phyloP scores from a whole-genome alignment of 2,113 vertebrate species.

The Copsychus sechellarum region DNA sequence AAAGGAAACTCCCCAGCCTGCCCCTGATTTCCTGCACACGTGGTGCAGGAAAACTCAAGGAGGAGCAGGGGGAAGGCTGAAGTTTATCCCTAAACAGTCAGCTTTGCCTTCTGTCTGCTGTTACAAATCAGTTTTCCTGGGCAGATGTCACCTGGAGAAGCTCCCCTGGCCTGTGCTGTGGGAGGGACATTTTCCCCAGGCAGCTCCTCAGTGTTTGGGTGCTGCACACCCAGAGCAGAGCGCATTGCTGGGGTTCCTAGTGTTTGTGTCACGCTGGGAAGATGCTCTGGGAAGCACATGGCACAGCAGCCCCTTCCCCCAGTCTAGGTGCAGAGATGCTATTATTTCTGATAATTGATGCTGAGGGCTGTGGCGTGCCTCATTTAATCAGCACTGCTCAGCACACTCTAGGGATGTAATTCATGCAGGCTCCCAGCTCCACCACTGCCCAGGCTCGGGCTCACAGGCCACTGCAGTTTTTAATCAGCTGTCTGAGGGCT shows the following conservation, averaged over 20 bases:
- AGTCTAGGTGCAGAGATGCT: conserved; percentile 31
- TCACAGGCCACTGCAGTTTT: background rate
- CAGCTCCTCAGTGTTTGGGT: background rate
- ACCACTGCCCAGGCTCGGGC: conserved; percentile 34
- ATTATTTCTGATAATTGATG: conserved; percentile 65
- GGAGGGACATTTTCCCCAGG: background rate
- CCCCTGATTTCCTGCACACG: accelerated
- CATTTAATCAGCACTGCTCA: conserved; percentile 32
- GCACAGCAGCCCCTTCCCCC: conserved; percentile 19
- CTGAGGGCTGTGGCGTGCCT: conserved; percentile 62
- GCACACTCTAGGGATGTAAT: conserved; percentile 28
- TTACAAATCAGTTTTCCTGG: accelerated
- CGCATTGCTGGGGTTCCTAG: background rate
- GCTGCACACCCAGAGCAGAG: background rate
- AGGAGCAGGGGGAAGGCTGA: background rate
- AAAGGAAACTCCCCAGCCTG: background rate
- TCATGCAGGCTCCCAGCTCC: conserved; percentile 23
- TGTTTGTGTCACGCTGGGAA: background rate
- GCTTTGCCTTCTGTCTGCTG: background rate
- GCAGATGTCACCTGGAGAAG: background rate
- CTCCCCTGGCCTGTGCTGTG: background rate
- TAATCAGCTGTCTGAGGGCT: conserved; percentile 53
- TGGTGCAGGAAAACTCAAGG: background rate
- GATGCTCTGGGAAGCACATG: background rate
- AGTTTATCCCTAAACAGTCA: background rate